Conservation (phyloP, 2,888 invertebrate species). For the Leptogaster cylindrica region DNA sequence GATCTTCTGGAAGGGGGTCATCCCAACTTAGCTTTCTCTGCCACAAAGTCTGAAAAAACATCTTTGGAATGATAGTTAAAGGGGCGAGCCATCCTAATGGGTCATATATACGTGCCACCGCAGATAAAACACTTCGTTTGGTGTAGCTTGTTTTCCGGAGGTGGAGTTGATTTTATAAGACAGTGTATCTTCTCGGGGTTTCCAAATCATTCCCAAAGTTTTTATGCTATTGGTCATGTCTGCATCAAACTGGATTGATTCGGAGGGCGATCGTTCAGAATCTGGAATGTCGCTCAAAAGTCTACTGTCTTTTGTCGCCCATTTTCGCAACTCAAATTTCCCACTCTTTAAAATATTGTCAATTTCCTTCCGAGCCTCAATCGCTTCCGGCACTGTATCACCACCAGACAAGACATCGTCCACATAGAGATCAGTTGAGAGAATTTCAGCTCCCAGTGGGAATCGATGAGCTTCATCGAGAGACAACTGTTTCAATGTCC, state of each 20-base stretch:
- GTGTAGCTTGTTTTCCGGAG: not conserved
- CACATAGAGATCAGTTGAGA: conserved; percentile 29
- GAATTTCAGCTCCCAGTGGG: conserved; percentile 37
- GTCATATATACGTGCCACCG: not conserved
- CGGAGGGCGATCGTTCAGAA: not conserved
- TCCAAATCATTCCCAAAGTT: not conserved
- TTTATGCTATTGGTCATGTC: not conserved
- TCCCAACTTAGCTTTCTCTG: not conserved
- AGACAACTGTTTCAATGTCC: not conserved
- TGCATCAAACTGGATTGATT: not conserved
- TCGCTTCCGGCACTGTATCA: not conserved
- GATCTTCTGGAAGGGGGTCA: not conserved
- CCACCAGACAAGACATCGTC: conserved; percentile 30
- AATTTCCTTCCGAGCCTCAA: not conserved
- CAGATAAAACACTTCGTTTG: not conserved
- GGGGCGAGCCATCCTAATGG: not conserved
- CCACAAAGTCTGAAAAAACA: not conserved
- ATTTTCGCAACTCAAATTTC: not conserved
- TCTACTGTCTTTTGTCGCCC: not conserved
- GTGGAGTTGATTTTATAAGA: not conserved
- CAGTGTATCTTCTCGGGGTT: not conserved
- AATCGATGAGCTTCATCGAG: conserved; percentile 46
- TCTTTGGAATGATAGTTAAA: not conserved
- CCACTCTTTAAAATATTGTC: not conserved
- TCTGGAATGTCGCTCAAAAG: not conserved